phyloP scores from a whole-genome alignment of 2,797 vertebrate species.

The Coregonus sp. region DNA sequence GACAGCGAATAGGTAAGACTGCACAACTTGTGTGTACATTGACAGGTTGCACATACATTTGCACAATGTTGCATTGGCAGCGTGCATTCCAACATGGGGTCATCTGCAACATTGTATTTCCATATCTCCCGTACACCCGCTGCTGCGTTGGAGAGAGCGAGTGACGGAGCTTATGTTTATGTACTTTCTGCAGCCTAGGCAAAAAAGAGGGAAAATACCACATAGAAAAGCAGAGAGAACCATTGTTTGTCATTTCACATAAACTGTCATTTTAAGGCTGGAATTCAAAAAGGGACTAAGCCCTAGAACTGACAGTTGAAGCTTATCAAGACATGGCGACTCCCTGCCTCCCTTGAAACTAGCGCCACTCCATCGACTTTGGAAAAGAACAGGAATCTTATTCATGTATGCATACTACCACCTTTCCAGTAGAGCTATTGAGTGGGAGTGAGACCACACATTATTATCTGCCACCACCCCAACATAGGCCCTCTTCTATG shows the following conservation, averaged over 20 bases:
- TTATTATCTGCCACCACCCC: neutral
- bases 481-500: neutral
- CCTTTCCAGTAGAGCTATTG: constrained; percentile 24
- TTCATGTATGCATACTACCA: constrained; percentile 34
- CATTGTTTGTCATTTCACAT: constrained; percentile 7
- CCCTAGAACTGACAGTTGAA: neutral
- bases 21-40: neutral
- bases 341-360: neutral
- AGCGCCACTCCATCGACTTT: constrained; percentile 14
- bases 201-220: neutral
- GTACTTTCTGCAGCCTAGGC: constrained; percentile 9
- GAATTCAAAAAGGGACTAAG: neutral
- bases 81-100: constrained; percentile 1
- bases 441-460: constrained; percentile 10
- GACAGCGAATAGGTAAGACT: neutral
- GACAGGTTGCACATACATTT: neutral
- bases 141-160: neutral
- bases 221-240: neutral
- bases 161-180: constrained; percentile 14
- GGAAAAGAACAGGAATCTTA: constrained; percentile 18
- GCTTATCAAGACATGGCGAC: constrained; percentile 4
- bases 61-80: neutral
- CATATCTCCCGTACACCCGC: neutral
- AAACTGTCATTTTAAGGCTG: constrained; percentile 14
- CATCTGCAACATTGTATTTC: constrained; percentile 12